A percentile compares a stretch with the other conserved stretches of the same genome.
Conservation (phyloP, 92 coral and sea anemone genomes). For the Parazoanthus swiftii region DNA sequence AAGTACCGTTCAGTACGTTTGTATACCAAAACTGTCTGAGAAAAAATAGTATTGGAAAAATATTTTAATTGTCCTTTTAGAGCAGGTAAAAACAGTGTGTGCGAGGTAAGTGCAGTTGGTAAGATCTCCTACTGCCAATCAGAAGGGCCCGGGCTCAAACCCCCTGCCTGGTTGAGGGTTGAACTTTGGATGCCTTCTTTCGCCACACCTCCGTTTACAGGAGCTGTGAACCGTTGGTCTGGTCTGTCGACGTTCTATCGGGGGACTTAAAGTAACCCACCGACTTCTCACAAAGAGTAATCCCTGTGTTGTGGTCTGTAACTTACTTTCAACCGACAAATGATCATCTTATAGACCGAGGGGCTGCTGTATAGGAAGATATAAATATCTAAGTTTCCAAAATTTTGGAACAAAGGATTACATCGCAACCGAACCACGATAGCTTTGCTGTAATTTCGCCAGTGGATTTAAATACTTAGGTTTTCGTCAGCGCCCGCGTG, state of each 20-base stretch:
- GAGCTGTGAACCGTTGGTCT: conserved; percentile 4
- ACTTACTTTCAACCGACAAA: too few species aligned
- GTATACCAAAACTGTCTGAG: not conserved
- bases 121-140: not conserved
- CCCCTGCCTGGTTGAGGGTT: conserved; percentile 27
- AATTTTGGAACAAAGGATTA: too few species aligned
- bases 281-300: too few species aligned
- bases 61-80: conserved; percentile 1
- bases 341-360: too few species aligned
- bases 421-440: too few species aligned
- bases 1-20: conserved; percentile 9
- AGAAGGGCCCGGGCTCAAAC: conserved; percentile 8
- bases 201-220: not conserved
- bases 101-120: not conserved
- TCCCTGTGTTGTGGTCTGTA: too few species aligned
- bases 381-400: too few species aligned
- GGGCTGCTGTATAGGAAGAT: too few species aligned
- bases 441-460: too few species aligned
- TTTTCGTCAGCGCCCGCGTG: too few species aligned
- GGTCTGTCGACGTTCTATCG: not conserved
- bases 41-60: not conserved
- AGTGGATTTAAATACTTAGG: too few species aligned
- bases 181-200: not conserved
- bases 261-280: not conserved
- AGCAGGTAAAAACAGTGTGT: not conserved